Evolutionary conservation across 2,888 invertebrate species (phyloP), one percentile per base, ranked within the genome.

Genomic region (Elysia crispata): DNA sequence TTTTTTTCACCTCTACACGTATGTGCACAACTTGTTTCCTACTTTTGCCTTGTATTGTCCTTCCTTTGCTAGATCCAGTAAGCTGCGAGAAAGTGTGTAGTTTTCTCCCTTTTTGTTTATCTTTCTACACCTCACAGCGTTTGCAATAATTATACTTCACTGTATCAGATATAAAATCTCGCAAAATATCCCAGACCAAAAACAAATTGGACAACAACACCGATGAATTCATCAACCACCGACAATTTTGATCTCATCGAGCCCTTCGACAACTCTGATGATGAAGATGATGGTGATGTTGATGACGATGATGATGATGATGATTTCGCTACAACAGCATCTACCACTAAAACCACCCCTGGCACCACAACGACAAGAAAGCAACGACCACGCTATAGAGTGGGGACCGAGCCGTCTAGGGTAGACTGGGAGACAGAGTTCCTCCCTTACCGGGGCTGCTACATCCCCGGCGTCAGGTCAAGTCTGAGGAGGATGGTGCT

Each of bases 371-470:
- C 30, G 6, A 66, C 66, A 28, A 3, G 20, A 60, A 18, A 6
- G 60, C 41, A 41, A 3, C 41, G 41, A 3, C 41, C 41, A 3
- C 3, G 3, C 41, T 41, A 6, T 3, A 3, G 41, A 41, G 41
- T 3, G 41, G 41, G 41, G 41, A 3, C 5, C 41, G 13, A 13
- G 25, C 78, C 72, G 8, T 31, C 50, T 11, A 54, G 60, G 62
- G 72, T 64, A 1, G 54, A 78, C 64, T 78, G 78, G 78, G 49
- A 49, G 6, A 33, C 49, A 11, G 64, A 69, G 49, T 75, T 69
- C 23, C 64, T 69, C n/a, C 50, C 67, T 18, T 82, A 75, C 70
- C 20, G 49, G 8, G 80, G 77, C 1, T 82, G 82, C 28, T 80
- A 70, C 60, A 75, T 82, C 41, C 78, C 70, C 5, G 67, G 76